Base-by-base conservation (phyloP, 2,113 vertebrate genomes). In the Dasypus novemcinctus region DNA sequence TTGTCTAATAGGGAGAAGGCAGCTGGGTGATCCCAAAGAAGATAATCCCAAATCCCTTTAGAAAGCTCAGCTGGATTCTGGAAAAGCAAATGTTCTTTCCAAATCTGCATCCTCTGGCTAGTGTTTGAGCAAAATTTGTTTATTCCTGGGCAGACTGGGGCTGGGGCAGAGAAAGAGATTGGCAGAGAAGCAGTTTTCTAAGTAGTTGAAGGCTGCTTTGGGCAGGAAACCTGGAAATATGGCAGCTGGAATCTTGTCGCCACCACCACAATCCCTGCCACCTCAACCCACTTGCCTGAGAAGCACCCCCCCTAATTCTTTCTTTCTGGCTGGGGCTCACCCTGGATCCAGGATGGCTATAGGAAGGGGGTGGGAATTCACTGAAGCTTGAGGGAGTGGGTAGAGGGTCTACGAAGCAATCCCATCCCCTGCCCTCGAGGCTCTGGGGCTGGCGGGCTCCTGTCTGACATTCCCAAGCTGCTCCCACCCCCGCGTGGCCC, bases 51-150 rank as follows among this genome's bases (percentile, higher is more conserved):
- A 33, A 79, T 91, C 54, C 74, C 43, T 14, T 38, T 57, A 66
- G 27, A 86, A 96, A 46, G 25, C 12, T 66, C 74, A 66, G 46
- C 61, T 49, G 52, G 46, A 64, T 93, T 93, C 90, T 95, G 91
- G 89, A 82, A 91, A 96, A 80, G 86, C 88, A 74, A 71, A 79
- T 15, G 4, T 52, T 91, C 90, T 94, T 68, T 95, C 75, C 82
- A 57, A 29, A 25, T 86, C 49, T 96, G 72, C 36, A 89, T 94
- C 87, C 71, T 92, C 2, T 1, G 69, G 59, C 64, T 57, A 91
- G 75, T 57, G 38, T 80, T 71, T 61, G 33, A 96, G 85, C 82
- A 80, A 81, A 71, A 41, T 49, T 49, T n/a, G 21, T 92, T 74
- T 78, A 31, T 85, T 95, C 63, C 63, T 9, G 36, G n/a, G 15